phyloP scores from a whole-genome alignment of 1,140 invertebrate species.

The Magallana ariakensis region DNA sequence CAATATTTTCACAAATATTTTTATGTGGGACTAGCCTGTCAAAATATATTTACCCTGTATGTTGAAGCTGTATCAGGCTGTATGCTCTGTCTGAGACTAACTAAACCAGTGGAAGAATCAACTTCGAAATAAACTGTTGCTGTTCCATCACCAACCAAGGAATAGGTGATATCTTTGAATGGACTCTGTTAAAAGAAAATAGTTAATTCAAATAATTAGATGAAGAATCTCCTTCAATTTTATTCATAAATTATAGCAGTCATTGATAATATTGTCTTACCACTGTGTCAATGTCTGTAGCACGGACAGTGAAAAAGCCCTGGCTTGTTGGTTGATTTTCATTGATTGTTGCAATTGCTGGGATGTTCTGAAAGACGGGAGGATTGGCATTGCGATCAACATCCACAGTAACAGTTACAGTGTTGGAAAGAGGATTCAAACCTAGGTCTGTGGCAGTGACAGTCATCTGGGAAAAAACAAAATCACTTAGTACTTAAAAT shows the following conservation, averaged over 20 bases:
- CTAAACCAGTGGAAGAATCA: slow-evolving; percentile 60
- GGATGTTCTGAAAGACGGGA: slow-evolving; percentile 55
- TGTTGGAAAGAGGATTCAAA: slow-evolving; percentile 28
- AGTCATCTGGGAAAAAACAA: slow-evolving; percentile 56
- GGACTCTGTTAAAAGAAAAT: slow-evolving; percentile 58
- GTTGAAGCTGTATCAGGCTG: slow-evolving; percentile 42
- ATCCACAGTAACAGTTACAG: slow-evolving; percentile 59
- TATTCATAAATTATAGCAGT: too few species aligned
- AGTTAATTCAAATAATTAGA: too few species aligned
- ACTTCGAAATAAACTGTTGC: slow-evolving; percentile 66
- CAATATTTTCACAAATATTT: too few species aligned
- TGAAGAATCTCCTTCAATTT: too few species aligned
- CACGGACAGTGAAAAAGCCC: slow-evolving; percentile 60
- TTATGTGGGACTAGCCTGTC: too few species aligned
- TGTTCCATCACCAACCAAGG: slow-evolving; percentile 72
- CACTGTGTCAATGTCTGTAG: slow-evolving; percentile 67
- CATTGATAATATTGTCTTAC: slow-evolving; percentile 47
- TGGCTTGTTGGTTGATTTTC: slow-evolving; percentile 31
- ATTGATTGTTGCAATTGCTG: slow-evolving; percentile 43
- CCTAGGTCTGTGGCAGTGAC: slow-evolving; percentile 61
- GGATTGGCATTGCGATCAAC: slow-evolving; percentile 62
- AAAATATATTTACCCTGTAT: slow-evolving; percentile 56
- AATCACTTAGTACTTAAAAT: neutral
- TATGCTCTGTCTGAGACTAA: slow-evolving; percentile 58
- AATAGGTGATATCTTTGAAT: slow-evolving; percentile 64